These are phyloP conservation scores for Leptodactylus fallax DNA, from an alignment of 2,797 vertebrate species.

Conservation along the genomic window DNA sequence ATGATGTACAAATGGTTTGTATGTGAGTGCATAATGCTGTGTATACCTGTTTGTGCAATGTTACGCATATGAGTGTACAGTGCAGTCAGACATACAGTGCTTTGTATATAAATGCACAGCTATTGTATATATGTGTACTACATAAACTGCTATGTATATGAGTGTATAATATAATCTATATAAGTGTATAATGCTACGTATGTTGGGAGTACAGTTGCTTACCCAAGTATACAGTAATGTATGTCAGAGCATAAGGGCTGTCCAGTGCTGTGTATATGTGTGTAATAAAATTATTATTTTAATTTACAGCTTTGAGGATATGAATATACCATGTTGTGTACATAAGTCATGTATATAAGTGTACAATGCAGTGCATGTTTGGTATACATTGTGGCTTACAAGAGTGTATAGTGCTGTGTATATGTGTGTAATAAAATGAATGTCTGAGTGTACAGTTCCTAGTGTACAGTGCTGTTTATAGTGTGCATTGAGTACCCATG, in stretches of 20 bases:
- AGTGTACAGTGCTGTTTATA: neutral
- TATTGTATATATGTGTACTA: neutral
- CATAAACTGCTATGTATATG: neutral
- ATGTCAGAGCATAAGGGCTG: neutral
- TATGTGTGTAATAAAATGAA: neutral
- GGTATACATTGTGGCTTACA: no score
- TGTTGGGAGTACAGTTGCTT: neutral
- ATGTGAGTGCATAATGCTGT: neutral
- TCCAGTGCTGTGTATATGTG: neutral
- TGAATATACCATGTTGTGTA: neutral
- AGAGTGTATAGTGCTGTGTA: neutral
- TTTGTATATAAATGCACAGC: neutral
- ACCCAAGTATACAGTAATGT: neutral
- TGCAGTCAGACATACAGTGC: neutral
- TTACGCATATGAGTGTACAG: neutral
- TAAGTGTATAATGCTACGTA: neutral
- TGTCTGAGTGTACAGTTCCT: neutral
- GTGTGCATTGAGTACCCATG: no score
- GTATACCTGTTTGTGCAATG: neutral
- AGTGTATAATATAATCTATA: neutral
- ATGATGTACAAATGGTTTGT: no score
- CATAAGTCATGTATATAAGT: neutral
- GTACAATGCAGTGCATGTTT: neutral
- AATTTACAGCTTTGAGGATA: neutral
- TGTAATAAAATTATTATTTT: neutral